A percentile compares a stretch with the other conserved stretches of the same genome.
Evolutionary conservation across 1,140 invertebrate species (phyloP).

Genomic region (Tachypleus tridentatus): DNA sequence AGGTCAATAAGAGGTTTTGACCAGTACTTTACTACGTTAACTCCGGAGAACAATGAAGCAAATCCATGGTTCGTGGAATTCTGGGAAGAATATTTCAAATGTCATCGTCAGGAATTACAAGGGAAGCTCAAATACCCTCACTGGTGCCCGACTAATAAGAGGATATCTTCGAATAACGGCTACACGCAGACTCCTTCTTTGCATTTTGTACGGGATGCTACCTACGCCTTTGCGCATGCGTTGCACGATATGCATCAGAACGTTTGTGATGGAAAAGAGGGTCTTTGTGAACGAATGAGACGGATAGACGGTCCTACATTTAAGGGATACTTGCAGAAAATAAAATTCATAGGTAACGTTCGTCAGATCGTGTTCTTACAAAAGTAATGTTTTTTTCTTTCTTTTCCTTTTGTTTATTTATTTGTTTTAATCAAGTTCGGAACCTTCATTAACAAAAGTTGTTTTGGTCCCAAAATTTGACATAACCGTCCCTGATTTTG

Average conservation of each 20-base stretch:
- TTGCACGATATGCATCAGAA: slow-evolving; percentile 37
- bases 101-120: slow-evolving; percentile 21
- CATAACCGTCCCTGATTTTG: too few species aligned
- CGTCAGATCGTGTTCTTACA: too few species aligned
- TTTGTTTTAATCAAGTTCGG: too few species aligned
- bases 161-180: slow-evolving; percentile 22
- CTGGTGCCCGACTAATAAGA: slow-evolving; percentile 16
- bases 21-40: slow-evolving; percentile 39
- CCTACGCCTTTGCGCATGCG: slow-evolving; percentile 43
- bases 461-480: too few species aligned
- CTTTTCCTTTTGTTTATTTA: too few species aligned
- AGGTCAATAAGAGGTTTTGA: slow-evolving; percentile 39
- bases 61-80: slow-evolving; percentile 49
- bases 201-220: slow-evolving; percentile 45
- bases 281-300: slow-evolving; percentile 37
- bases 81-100: slow-evolving; percentile 47
- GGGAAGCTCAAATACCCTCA: slow-evolving; percentile 12
- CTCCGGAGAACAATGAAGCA: slow-evolving; percentile 26
- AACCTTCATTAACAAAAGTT: too few species aligned
- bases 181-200: slow-evolving; percentile 39
- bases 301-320: slow-evolving; percentile 34
- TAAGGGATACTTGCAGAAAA: slow-evolving; percentile 36
- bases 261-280: slow-evolving; percentile 31
- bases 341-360: slow-evolving; percentile 40
- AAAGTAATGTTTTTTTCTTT: too few species aligned